These are phyloP conservation scores for Aplysina aerophoba DNA, from an alignment of 37 sponge, comb jelly and placozoan genomes.

Conservation along the genomic window DNA sequence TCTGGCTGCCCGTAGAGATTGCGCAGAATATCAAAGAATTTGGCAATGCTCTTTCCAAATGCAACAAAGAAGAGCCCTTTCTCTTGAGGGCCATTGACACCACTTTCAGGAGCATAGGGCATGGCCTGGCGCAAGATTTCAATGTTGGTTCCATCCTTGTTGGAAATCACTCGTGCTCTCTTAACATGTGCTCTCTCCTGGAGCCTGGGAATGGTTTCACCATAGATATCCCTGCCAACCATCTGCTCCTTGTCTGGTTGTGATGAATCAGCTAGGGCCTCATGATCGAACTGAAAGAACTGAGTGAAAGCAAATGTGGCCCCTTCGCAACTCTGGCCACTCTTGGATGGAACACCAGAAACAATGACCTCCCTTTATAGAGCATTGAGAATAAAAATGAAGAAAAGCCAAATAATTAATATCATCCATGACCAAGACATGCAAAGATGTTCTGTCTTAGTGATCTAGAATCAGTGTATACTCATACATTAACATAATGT, in stretches of 20 bases:
- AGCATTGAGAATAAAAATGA: not conserved
- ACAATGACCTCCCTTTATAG: conserved; percentile 52
- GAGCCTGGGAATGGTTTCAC: conserved; percentile 42
- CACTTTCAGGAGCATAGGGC: not conserved
- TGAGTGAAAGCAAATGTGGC: conserved; percentile 55
- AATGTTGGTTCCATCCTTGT: conserved; percentile 52
- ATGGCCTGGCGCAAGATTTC: conserved; percentile 56
- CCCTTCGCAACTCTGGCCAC: conserved; percentile 29
- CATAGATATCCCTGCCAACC: conserved; percentile 41
- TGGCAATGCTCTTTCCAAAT: conserved; percentile 44
- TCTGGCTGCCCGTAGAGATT: conserved; percentile 24
- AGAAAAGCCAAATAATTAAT: not conserved
- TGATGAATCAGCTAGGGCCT: not conserved
- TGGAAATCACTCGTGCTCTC: conserved; percentile 39
- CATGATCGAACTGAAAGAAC: conserved; percentile 35
- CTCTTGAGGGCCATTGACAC: conserved; percentile 13
- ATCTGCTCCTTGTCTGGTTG: conserved; percentile 44
- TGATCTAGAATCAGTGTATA: too few relatives aligned
- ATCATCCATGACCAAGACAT: not conserved
- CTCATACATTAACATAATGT: too few relatives aligned
- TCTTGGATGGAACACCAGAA: not conserved
- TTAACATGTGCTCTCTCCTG: conserved; percentile 50
- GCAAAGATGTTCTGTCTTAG: too few relatives aligned
- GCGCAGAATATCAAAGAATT: conserved; percentile 40
- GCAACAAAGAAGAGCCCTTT: conserved; percentile 59